Base-by-base conservation (phyloP, 2,113 vertebrate genomes). In the Mus pahari region DNA sequence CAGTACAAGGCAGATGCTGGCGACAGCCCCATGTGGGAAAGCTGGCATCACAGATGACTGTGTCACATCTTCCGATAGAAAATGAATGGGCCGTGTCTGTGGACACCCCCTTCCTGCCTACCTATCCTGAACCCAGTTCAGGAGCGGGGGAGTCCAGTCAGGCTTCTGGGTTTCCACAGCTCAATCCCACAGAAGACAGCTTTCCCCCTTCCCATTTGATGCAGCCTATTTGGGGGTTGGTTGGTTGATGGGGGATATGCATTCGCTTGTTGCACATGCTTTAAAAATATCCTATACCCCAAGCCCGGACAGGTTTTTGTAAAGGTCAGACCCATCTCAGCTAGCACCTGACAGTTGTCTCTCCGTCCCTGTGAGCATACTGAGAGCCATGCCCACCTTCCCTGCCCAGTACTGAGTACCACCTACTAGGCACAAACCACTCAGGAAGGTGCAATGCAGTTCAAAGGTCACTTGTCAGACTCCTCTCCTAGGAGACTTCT, bases 81-180 rank as follows among this genome's bases (percentile, higher is more conserved):
- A 78, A 60, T 7, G 0, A 14, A 14, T 5, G n/a, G 50, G 70
- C 24, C 36, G 1, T 33, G 19, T 39, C n/a, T 12, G 28, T 58
- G 12, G 42, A 60, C 50, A 19, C 53, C 6, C 14, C 50, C 28
- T 9, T 9, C 58, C 58, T 83, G 58, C 24, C 24, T 14, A 28
- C 26, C 50, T 20, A 1, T 1, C 89, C 5, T 16, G 5, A 3
- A 26, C n/a, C 33, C 0, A 17, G 16, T 26, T 17, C 58, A 9
- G 4, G 2, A 60, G 1, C 22, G 26, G 53, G 1, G 9, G 5
- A 55, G 45, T 14, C 39, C 53, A n/a, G 22, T 39, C 0, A 0
- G 60, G 68, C 33, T 14, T 10, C 70, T 42, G 0, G 0, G 12
- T 48, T 0, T 9, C 0, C 4, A 3, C 3, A 16, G 33, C 53